These are phyloP conservation scores for Eptatretus burgeri DNA, from an alignment of 2,113 vertebrate genomes.

Conservation along the genomic window DNA sequence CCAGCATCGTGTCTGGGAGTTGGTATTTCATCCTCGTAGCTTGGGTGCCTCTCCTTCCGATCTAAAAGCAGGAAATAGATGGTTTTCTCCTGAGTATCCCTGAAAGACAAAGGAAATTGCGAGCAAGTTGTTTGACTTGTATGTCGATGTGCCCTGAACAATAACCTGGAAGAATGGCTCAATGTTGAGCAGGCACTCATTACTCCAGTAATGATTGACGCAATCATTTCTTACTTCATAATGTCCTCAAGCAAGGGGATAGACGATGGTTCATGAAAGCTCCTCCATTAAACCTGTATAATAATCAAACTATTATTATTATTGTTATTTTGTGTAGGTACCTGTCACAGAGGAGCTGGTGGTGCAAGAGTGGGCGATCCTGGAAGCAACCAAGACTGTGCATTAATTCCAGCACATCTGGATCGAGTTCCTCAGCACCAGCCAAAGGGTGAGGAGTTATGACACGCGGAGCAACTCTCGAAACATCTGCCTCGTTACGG, in stretches of 20 bases:
- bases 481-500: too few relatives aligned
- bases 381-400: conserved; percentile 4
- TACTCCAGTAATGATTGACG: too few relatives aligned
- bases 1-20: conserved; percentile 45
- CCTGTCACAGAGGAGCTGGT: conserved; percentile 51
- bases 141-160: too few relatives aligned
- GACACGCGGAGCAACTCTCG: background rate
- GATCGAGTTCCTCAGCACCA: background rate
- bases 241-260: too few relatives aligned
- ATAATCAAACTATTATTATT: too few relatives aligned
- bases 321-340: conserved; percentile 15
- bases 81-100: conserved; percentile 78
- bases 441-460: background rate
- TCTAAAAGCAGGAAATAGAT: conserved; percentile 65
- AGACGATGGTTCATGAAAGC: too few relatives aligned
- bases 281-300: too few relatives aligned
- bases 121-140: too few relatives aligned
- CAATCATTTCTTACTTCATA: too few relatives aligned
- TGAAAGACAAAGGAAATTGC: conserved; percentile 11
- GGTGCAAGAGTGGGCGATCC: conserved; percentile 30
- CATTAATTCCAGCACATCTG: conserved; percentile 4
- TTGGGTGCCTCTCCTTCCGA: conserved; percentile 61
- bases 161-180: too few relatives aligned
- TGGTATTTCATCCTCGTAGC: conserved; percentile 60
- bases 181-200: too few relatives aligned